Evolutionary conservation across 2,113 vertebrate genomes (phyloP).

Genomic region (Illadopsis cleaveri): DNA sequence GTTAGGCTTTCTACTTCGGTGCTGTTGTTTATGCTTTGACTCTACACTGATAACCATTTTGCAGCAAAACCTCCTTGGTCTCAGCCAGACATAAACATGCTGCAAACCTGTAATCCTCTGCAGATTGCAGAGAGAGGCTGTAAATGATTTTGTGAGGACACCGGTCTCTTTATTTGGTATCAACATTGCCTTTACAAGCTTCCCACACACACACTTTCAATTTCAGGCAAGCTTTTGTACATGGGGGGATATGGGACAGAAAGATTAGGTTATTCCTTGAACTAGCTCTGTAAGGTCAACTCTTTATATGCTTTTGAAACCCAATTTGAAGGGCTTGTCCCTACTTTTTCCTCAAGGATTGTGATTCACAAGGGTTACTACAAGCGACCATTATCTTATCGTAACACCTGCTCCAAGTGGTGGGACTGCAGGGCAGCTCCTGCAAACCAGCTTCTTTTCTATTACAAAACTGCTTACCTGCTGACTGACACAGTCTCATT

Average conservation of each 20-base stretch:
- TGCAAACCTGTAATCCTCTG: slow-evolving; percentile 60
- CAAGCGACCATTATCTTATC: slow-evolving; percentile 57
- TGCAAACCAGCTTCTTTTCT: not conserved
- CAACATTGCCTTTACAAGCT: slow-evolving; percentile 35
- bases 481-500: slow-evolving; percentile 30
- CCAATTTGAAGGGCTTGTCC: slow-evolving; percentile 65
- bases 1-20: not conserved
- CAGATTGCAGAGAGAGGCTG: slow-evolving; percentile 50
- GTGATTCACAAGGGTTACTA: slow-evolving; percentile 61
- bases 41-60: slow-evolving; percentile 19
- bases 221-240: slow-evolving; percentile 65
- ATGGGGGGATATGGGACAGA: slow-evolving; percentile 56
- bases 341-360: slow-evolving; percentile 62
- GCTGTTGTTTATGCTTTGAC: slow-evolving; percentile 39
- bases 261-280: slow-evolving; percentile 69
- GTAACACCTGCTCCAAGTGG: slow-evolving; percentile 50
- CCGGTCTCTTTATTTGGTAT: slow-evolving; percentile 16
- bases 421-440: slow-evolving; percentile 44
- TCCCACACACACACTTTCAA: not conserved
- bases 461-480: slow-evolving; percentile 6
- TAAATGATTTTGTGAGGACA: slow-evolving; percentile 62
- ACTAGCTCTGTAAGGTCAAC: slow-evolving; percentile 65
- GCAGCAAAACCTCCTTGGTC: slow-evolving; percentile 25
- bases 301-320: slow-evolving; percentile 63
- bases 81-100: slow-evolving; percentile 38